These are phyloP conservation scores for Charaxes varanes DNA, from an alignment of 1,140 invertebrate genomes.

Conservation along the genomic window DNA sequence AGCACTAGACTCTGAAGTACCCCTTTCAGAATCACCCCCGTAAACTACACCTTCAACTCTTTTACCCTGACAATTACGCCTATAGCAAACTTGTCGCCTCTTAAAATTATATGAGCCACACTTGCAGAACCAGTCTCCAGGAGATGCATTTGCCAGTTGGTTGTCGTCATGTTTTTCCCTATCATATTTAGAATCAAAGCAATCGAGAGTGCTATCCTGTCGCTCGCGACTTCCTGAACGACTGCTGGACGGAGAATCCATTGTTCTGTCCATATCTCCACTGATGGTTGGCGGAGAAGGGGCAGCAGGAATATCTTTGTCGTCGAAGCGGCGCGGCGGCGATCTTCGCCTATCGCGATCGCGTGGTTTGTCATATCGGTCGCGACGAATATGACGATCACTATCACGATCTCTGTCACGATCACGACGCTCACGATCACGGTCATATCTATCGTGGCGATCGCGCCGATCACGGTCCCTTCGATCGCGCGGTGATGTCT, in stretches of 20 bases:
- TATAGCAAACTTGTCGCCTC: slow-evolving; percentile 57
- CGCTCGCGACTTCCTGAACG: slow-evolving; percentile 35
- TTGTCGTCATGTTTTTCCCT: slow-evolving; percentile 34
- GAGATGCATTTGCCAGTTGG: slow-evolving; percentile 39
- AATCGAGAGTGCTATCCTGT: slow-evolving; percentile 19
- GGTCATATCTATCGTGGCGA: slow-evolving; percentile 39
- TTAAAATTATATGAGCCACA: slow-evolving; percentile 71
- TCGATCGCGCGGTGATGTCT: slow-evolving; percentile 32
- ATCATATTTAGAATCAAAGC: slow-evolving; percentile 34
- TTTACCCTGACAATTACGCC: slow-evolving; percentile 60
- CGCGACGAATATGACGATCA: slow-evolving; percentile 34
- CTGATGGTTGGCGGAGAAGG: slow-evolving; percentile 50
- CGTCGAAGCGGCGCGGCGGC: slow-evolving; percentile 31
- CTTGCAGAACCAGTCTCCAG: slow-evolving; percentile 69
- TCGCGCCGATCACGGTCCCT: slow-evolving; percentile 30
- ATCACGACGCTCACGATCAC: slow-evolving; percentile 31
- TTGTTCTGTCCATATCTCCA: slow-evolving; percentile 11
- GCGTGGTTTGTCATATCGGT: slow-evolving; percentile 31
- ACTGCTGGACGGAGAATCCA: slow-evolving; percentile 29
- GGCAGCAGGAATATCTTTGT: slow-evolving; percentile 34
- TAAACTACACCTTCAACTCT: slow-evolving; percentile 51
- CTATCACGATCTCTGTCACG: slow-evolving; percentile 33
- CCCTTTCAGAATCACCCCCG: slow-evolving; percentile 39
- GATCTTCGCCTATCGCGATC: slow-evolving; percentile 37
- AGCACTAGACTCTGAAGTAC: slow-evolving; percentile 25